Conservation (phyloP, 2,113 vertebrate species). For the Lipotes vexillifer region DNA sequence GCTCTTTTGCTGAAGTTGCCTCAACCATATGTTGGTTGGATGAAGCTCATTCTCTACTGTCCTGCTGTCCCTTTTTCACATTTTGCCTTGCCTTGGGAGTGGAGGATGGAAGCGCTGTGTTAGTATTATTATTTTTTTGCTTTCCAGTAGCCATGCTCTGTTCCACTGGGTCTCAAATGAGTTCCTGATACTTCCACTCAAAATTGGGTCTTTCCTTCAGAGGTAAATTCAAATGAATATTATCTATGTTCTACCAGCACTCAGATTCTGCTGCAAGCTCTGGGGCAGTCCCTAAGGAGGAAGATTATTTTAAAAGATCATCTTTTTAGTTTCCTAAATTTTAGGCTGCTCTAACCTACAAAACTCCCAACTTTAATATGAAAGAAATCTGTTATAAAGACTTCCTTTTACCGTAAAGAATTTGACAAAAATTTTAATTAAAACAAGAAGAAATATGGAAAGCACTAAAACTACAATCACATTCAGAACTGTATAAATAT, state of each 20-base stretch:
- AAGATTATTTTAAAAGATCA: not conserved
- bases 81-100: not conserved
- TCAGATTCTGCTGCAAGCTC: not conserved
- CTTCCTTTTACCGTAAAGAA: not conserved
- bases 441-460: slow-evolving; percentile 16
- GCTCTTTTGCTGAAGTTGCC: not conserved
- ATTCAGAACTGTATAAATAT: slow-evolving; percentile 31
- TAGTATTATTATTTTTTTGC: not conserved
- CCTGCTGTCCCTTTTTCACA: not conserved
- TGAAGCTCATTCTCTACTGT: not conserved
- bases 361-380: not conserved
- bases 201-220: not conserved
- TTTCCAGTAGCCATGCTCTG: not conserved
- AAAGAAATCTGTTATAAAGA: not conserved
- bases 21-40: not conserved
- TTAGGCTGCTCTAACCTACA: not conserved
- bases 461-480: not conserved
- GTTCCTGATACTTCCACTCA: not conserved
- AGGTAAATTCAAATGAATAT: not conserved
- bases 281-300: not conserved
- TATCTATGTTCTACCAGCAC: not conserved
- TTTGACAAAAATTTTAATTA: slow-evolving; percentile 34
- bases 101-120: not conserved
- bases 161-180: not conserved
- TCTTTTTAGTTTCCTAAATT: not conserved